These are phyloP conservation scores for Temnothorax ravouxi DNA, from an alignment of 2,888 invertebrate genomes.

Conservation along the genomic window DNA sequence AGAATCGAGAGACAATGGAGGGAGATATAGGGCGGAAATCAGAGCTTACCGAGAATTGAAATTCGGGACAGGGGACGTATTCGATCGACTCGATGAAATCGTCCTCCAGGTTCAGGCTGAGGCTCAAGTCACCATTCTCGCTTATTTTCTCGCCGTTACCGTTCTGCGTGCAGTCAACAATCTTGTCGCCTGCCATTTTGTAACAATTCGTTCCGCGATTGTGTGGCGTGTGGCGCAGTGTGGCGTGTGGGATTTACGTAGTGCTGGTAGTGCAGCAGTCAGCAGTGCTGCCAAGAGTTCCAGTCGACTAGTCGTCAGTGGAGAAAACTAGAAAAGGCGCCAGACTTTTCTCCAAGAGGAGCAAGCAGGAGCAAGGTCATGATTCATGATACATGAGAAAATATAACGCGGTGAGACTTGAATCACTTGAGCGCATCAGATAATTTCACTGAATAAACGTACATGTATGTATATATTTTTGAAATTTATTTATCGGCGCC, in stretches of 20 bases:
- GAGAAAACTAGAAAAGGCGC: no score
- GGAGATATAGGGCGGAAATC: not conserved
- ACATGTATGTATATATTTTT: no score
- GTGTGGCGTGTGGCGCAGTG: not conserved
- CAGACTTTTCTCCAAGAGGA: no score
- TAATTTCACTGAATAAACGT: no score
- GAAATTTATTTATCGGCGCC: no score
- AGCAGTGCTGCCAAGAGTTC: no score
- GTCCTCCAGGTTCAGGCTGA: slow-evolving; percentile 79
- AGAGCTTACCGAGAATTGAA: slow-evolving; percentile 81
- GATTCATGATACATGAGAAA: no score
- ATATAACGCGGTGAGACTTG: no score
- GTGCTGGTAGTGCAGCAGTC: no score
- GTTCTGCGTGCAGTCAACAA: slow-evolving; percentile 76
- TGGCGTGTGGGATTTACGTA: not conserved
- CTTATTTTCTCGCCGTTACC: slow-evolving; percentile 78
- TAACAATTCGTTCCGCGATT: not conserved
- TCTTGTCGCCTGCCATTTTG: slow-evolving; percentile 83
- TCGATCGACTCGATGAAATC: slow-evolving; percentile 75
- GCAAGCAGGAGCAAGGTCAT: no score
- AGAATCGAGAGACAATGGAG: not conserved
- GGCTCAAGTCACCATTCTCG: slow-evolving; percentile 78
- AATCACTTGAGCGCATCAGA: no score
- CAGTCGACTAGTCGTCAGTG: not conserved
- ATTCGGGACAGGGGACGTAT: slow-evolving; percentile 79